phyloP scores from a whole-genome alignment of 2,113 vertebrate species.

The Atrichornis clamosus region DNA sequence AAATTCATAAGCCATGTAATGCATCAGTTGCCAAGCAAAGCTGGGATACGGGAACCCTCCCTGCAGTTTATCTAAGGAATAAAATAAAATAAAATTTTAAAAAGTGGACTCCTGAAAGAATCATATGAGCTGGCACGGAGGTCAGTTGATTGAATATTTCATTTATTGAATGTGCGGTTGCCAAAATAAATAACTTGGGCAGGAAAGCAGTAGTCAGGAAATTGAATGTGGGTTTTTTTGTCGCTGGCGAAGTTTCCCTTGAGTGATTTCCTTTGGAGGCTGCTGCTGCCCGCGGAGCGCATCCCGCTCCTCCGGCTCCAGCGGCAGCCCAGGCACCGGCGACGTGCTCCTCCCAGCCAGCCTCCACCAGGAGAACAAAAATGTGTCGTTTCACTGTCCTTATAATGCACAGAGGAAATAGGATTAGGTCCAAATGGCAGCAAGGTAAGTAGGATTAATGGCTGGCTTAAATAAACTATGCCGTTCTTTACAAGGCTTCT shows the following conservation, averaged over 20 bases:
- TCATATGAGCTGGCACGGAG: background rate
- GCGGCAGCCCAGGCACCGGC: background rate
- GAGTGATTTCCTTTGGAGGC: constrained; percentile 79
- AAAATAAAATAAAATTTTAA: background rate
- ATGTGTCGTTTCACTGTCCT: constrained; percentile 40
- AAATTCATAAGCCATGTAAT: constrained; percentile 15
- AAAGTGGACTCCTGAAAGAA: background rate
- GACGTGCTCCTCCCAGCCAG: background rate
- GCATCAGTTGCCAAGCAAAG: constrained; percentile 18
- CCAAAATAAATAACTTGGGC: constrained; percentile 72
- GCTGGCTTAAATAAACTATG: constrained; percentile 33
- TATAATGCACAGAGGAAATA: constrained; percentile 58
- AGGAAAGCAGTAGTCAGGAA: constrained; percentile 67
- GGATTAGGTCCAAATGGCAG: constrained; percentile 70
- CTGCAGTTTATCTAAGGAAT: constrained; percentile 28
- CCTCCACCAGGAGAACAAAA: constrained; percentile 19
- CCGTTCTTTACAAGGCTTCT: constrained; percentile 42
- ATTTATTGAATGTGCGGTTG: constrained; percentile 50
- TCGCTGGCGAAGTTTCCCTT: constrained; percentile 76
- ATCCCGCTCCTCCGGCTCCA: background rate
- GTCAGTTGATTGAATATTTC: constrained; percentile 28
- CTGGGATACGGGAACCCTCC: background rate
- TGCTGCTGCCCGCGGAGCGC: constrained; percentile 17
- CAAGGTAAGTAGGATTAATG: constrained; percentile 76
- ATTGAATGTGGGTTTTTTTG: constrained; percentile 68